Evolutionary conservation across 2,113 vertebrate genomes (phyloP).

Genomic region (Ranitomeya imitator): DNA sequence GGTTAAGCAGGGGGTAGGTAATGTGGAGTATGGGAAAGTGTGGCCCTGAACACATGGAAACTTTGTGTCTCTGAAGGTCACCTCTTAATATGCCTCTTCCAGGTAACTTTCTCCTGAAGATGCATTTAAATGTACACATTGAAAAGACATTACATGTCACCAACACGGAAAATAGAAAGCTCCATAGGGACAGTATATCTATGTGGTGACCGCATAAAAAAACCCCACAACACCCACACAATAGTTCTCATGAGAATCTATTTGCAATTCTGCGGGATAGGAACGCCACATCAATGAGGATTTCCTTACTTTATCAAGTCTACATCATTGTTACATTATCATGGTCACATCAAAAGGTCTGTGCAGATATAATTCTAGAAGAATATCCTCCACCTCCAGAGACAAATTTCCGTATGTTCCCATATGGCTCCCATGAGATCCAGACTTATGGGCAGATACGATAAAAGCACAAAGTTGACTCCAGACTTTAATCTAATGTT

Average conservation of each 20-base stretch:
- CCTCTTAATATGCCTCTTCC: neutral
- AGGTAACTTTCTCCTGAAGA: neutral
- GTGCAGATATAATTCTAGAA: neutral
- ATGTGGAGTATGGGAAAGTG: neutral
- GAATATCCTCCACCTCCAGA: neutral
- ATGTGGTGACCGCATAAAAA: neutral
- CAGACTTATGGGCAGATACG: neutral
- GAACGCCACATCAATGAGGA: neutral
- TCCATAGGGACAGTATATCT: neutral
- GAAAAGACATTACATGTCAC: neutral
- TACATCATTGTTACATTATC: neutral
- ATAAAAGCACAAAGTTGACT: neutral
- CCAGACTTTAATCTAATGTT: neutral
- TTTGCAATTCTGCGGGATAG: neutral
- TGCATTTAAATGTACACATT: too few species aligned
- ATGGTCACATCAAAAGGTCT: neutral
- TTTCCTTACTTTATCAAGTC: neutral
- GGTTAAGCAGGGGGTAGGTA: neutral
- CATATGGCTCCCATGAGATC: neutral
- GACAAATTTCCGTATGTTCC: neutral
- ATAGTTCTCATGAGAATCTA: neutral
- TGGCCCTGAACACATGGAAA: neutral
- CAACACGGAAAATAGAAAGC: neutral
- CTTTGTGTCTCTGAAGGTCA: neutral
- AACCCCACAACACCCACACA: neutral